phyloP scores from a whole-genome alignment of 2,113 vertebrate genomes.

The Lynx canadensis region DNA sequence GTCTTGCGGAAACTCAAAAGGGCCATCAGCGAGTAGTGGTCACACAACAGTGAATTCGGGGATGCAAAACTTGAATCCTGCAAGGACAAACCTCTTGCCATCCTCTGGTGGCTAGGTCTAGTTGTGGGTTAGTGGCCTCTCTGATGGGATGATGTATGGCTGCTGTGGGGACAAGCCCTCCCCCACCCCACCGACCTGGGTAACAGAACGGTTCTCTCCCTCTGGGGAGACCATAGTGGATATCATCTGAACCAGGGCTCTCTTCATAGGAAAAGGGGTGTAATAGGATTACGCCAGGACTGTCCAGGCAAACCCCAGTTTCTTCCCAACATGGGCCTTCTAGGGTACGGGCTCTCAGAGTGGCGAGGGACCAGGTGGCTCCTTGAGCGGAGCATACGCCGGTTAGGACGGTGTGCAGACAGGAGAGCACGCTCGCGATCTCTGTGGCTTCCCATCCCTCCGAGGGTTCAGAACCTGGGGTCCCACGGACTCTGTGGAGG shows the following conservation, averaged over 20 bases:
- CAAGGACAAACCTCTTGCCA: neutral
- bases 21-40: fast-evolving
- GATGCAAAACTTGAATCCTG: neutral
- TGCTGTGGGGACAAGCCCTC: neutral
- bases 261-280: neutral
- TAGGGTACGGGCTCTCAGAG: neutral
- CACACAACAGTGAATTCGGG: neutral
- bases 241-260: neutral
- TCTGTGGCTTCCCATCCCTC: no score
- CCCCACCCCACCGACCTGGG: no score
- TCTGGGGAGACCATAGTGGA: neutral
- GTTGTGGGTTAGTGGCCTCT: neutral
- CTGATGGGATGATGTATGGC: fast-evolving
- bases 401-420: fast-evolving
- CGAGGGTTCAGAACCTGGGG: neutral
- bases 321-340: neutral
- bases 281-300: neutral
- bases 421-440: neutral
- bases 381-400: neutral
- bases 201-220: neutral
- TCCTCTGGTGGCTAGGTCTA: neutral
- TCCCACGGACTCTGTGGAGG: neutral
- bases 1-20: neutral
- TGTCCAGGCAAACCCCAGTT: neutral
- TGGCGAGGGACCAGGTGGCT: fast-evolving